Evolutionary conservation across 2,888 invertebrate species (phyloP).

Genomic region (Rotaria sp.): DNA sequence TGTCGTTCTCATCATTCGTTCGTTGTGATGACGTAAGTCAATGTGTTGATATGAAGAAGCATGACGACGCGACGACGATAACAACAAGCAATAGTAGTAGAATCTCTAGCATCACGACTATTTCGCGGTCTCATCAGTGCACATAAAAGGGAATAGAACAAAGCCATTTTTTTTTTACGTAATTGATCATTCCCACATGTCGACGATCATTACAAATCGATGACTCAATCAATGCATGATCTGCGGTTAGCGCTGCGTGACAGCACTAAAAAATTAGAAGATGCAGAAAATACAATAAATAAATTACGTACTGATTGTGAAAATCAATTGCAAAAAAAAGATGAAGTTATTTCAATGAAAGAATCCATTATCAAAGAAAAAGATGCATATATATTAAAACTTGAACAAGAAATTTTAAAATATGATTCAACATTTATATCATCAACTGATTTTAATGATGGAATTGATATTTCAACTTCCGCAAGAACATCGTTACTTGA

Average conservation of each 20-base stretch:
- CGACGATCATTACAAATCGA: background rate
- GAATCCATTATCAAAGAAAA: slow-evolving; percentile 39
- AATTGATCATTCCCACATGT: slow-evolving; percentile 2
- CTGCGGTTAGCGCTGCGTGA: background rate
- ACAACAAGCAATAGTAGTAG: background rate
- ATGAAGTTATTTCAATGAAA: slow-evolving; percentile 38
- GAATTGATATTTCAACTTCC: background rate
- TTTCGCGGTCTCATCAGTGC: background rate
- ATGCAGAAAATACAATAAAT: background rate
- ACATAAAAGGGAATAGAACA: background rate
- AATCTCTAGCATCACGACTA: background rate
- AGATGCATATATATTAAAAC: slow-evolving; percentile 30
- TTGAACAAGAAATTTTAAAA: slow-evolving; percentile 31
- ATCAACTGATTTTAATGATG: slow-evolving; percentile 25
- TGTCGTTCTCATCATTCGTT: background rate
- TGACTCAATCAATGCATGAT: slow-evolving; percentile 20
- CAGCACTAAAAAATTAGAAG: background rate
- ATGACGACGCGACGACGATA: slow-evolving; percentile 2
- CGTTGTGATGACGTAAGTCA: slow-evolving; percentile 6
- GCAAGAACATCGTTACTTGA: background rate
- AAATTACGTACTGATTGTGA: slow-evolving; percentile 27
- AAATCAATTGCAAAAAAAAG: slow-evolving; percentile 33
- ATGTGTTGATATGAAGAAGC: slow-evolving; percentile 12
- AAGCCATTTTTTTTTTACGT: background rate
- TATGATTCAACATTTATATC: slow-evolving; percentile 24